Evolutionary conservation across 2,888 invertebrate genomes (phyloP), one percentile per base, ranked within the genome.

Genomic region (Drosophila kambysellisi): DNA sequence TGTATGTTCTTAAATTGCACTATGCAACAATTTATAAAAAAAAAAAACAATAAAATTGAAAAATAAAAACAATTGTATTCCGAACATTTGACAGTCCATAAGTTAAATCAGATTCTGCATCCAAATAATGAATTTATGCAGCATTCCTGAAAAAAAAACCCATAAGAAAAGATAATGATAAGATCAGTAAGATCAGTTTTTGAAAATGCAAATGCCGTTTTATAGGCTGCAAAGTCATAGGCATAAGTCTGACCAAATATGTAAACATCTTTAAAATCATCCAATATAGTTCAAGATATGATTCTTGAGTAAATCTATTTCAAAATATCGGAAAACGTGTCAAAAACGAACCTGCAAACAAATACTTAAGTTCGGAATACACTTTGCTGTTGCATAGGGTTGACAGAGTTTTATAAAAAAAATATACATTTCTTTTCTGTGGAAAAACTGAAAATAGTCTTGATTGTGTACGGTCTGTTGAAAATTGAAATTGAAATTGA

Each of bases 391-490:
- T 46, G 25, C 46, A 46, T 15, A 4, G 17, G 8, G 17, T 17
- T 17, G 33, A 17, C n/a, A 41, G 15, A 48, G 33, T 51, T 63
- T 33, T 37, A n/a, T 35, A 48, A 30, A 30, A 20, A 30, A 29
- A 51, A 67, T 37, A 35, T 25, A 52, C 12, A 12, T 41, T 30
- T 65, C 25, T 37, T 32, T 61, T 41, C 15, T 33, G 20, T 52
- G 33, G 20, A 20, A 43, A 41, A 25, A 37, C 33, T 33, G 57
- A 43, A 41, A 35, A 37, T 51, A 68, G 12, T 59, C 58, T 53
- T 69, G 58, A 68, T 68, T 41, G 71, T 56, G 17, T 35, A 30
- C 20, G 33, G 46, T 68, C 53, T 39, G 69, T 69, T 50, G 48
- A 41, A 41, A 57, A 69, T 37, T 41, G 39, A 70, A 68, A 25